Evolutionary conservation across 2,888 invertebrate species (phyloP).

Genomic region (Girardia tigrina): DNA sequence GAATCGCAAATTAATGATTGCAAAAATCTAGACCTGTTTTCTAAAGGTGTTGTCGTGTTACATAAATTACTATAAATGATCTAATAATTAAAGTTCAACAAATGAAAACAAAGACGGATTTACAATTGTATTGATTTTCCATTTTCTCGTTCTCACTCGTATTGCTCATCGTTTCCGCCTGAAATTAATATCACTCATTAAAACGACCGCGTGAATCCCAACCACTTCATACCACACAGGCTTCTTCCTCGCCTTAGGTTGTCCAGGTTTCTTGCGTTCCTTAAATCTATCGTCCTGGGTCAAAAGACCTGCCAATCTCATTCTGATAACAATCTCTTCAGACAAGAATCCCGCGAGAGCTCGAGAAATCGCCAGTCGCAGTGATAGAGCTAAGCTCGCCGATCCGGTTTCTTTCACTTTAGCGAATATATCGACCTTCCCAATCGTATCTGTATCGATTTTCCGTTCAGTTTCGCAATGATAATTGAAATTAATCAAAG

Average conservation of each 20-base stretch:
- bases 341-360: conserved; percentile 70
- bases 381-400: conserved; percentile 71
- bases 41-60: no score
- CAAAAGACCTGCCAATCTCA: conserved; percentile 59
- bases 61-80: no score
- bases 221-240: conserved; percentile 6
- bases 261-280: conserved; percentile 30
- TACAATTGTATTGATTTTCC: background rate
- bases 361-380: conserved; percentile 73
- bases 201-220: background rate
- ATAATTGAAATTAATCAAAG: background rate
- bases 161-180: background rate
- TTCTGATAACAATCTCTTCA: conserved; percentile 61
- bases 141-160: background rate
- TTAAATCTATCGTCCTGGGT: conserved; percentile 27
- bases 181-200: background rate
- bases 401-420: conserved; percentile 45
- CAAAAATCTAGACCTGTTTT: no score
- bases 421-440: conserved; percentile 69
- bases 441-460: conserved; percentile 49
- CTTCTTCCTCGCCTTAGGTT: background rate
- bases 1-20: no score
- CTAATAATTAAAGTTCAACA: no score
- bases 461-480: no score
- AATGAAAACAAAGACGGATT: background rate